phyloP scores from a whole-genome alignment of 1,140 invertebrate genomes.

The Sycophila sp. region DNA sequence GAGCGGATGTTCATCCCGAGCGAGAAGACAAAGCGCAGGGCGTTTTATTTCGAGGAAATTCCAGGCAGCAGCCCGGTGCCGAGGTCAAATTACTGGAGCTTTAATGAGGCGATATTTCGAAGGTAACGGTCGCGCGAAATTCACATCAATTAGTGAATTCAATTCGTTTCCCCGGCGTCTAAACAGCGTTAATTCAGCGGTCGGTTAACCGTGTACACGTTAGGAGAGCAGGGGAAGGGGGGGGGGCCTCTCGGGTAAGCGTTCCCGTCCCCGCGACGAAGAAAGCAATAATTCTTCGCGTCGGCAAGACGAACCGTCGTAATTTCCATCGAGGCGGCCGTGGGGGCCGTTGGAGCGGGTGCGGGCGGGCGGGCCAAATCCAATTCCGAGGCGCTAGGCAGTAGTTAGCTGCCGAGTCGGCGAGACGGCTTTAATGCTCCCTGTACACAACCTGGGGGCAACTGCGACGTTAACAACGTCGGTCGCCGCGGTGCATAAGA shows the following conservation, averaged over 20 bases:
- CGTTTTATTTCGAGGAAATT: neutral
- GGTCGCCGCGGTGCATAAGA: slow-evolving; percentile 10
- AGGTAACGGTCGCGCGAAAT: neutral
- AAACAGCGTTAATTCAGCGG: slow-evolving; percentile 38
- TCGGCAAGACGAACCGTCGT: slow-evolving; percentile 38
- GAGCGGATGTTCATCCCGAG: too few relatives aligned
- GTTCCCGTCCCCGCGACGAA: slow-evolving; percentile 5
- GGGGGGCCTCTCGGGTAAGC: slow-evolving; percentile 32
- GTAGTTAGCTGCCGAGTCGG: slow-evolving; percentile 26
- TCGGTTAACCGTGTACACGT: slow-evolving; percentile 45
- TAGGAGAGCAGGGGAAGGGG: too few relatives aligned
- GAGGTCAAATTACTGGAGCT: neutral
- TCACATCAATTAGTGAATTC: slow-evolving; percentile 4
- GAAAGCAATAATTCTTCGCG: slow-evolving; percentile 37
- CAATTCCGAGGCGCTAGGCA: slow-evolving; percentile 11
- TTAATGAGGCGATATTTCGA: neutral
- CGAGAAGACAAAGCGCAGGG: too few relatives aligned
- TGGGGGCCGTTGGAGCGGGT: too few relatives aligned
- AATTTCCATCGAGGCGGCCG: slow-evolving; percentile 29
- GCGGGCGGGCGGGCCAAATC: slow-evolving; percentile 25
- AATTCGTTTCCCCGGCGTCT: slow-evolving; percentile 1
- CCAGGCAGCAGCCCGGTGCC: neutral
- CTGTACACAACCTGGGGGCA: slow-evolving; percentile 5
- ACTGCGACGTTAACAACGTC: slow-evolving; percentile 26
- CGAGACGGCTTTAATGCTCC: slow-evolving; percentile 16